A percentile compares a stretch with the other conserved stretches of the same genome.
These are phyloP conservation scores for Byasa hedistus DNA, from an alignment of 2,888 invertebrate genomes.

Conservation along the genomic window DNA sequence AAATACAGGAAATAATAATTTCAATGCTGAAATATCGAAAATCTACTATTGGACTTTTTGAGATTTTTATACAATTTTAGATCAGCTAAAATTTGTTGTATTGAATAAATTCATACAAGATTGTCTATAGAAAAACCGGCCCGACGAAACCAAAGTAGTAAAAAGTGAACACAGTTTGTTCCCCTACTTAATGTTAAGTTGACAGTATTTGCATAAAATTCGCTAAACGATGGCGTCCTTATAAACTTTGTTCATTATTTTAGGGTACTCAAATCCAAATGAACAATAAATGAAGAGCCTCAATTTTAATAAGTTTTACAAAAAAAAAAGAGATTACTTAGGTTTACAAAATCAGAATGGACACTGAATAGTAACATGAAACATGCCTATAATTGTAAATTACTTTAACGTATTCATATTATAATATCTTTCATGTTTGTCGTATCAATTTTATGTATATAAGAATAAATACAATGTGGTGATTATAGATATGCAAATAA, in stretches of 20 bases:
- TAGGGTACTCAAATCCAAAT: constrained; percentile 72
- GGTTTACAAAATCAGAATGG: too few species aligned
- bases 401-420: not conserved
- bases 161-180: constrained; percentile 62
- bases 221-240: constrained; percentile 52
- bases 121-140: constrained; percentile 31
- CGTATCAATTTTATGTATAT: not conserved
- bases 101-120: constrained; percentile 5
- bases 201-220: constrained; percentile 73
- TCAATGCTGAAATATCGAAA: not conserved
- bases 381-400: not conserved
- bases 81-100: not conserved
- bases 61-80: too few species aligned
- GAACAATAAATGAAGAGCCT: constrained; percentile 66
- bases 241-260: constrained; percentile 67
- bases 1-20: not conserved
- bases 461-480: not conserved
- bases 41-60: too few species aligned
- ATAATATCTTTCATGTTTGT: not conserved
- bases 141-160: constrained; percentile 48
- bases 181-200: constrained; percentile 63
- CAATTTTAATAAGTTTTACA: constrained; percentile 41
- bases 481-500: constrained; percentile 3
- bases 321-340: not conserved
- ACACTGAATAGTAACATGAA: not conserved